These are phyloP conservation scores for Phaedon cochleariae DNA, from an alignment of 2,888 invertebrate genomes.

Conservation along the genomic window DNA sequence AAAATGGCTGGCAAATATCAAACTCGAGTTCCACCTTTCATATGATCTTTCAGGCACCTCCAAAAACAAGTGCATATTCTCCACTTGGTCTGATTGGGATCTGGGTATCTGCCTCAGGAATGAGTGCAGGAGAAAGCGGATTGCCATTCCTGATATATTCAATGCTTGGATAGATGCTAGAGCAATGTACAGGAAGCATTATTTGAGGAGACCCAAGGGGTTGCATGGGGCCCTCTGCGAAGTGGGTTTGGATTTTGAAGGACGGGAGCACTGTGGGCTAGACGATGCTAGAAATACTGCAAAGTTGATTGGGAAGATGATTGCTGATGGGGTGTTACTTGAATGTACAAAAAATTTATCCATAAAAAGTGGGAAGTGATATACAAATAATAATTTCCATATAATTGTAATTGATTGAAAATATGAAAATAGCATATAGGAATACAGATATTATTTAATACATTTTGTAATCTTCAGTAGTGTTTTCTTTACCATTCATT, in stretches of 20 bases:
- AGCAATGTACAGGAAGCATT: conserved; percentile 66
- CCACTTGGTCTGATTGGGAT: conserved; percentile 74
- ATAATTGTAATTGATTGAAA: too few relatives aligned
- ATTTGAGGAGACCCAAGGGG: conserved; percentile 65
- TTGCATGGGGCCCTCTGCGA: conserved; percentile 67
- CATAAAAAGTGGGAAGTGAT: conserved; percentile 1
- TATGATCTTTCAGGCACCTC: conserved; percentile 46
- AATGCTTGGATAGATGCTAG: conserved; percentile 70
- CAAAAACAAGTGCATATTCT: conserved; percentile 61
- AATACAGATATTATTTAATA: too few relatives aligned
- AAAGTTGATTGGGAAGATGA: conserved; percentile 66
- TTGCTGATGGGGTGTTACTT: conserved; percentile 66
- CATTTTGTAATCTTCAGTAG: too few relatives aligned
- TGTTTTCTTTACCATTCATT: too few relatives aligned
- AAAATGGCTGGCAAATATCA: conserved; percentile 66
- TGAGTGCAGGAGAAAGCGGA: conserved; percentile 68
- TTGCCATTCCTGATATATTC: conserved; percentile 65
- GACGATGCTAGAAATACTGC: conserved; percentile 72
- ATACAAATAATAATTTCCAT: background rate
- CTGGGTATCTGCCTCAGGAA: conserved; percentile 67
- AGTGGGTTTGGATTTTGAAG: conserved; percentile 68
- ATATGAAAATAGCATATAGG: too few relatives aligned
- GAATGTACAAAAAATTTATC: conserved; percentile 57
- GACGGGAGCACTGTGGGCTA: conserved; percentile 69
- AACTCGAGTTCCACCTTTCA: conserved; percentile 61